phyloP scores from a whole-genome alignment of 2,888 invertebrate genomes.

The Trichacis sp. region DNA sequence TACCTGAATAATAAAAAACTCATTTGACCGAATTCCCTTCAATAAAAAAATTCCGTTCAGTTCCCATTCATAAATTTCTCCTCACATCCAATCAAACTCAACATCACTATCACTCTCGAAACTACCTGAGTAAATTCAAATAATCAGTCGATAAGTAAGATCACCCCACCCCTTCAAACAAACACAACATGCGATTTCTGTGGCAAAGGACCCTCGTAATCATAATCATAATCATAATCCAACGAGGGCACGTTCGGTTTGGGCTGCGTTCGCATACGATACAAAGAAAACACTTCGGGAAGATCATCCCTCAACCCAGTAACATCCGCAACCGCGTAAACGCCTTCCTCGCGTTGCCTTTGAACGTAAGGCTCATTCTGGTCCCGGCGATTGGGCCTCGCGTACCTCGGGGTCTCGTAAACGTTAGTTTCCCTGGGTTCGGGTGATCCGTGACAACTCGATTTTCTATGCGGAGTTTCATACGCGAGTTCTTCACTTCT shows the following conservation, averaged over 20 bases:
- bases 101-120: too few relatives aligned
- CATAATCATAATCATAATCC: constrained; percentile 60
- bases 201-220: constrained; percentile 57
- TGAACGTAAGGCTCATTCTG: constrained; percentile 25
- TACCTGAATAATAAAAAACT: too few relatives aligned
- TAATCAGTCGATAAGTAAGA: too few relatives aligned
- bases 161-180: constrained; percentile 53
- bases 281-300: constrained; percentile 60
- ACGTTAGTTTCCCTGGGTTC: constrained; percentile 54
- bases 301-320: constrained; percentile 59
- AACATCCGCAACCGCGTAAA: constrained; percentile 65
- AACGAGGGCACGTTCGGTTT: constrained; percentile 45
- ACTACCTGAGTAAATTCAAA: too few relatives aligned
- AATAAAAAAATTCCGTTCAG: too few relatives aligned
- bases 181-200: constrained; percentile 67
- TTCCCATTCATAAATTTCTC: too few relatives aligned
- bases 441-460: constrained; percentile 22
- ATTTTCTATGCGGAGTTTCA: constrained; percentile 52
- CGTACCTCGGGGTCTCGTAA: constrained; percentile 61
- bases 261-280: constrained; percentile 53
- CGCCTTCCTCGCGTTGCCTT: constrained; percentile 51
- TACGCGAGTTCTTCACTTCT: constrained; percentile 61
- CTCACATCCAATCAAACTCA: too few relatives aligned
- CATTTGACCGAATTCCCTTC: too few relatives aligned
- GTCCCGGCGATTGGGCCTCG: constrained; percentile 42